Evolutionary conservation across 2,888 invertebrate genomes (phyloP), one percentile per base, ranked within the genome.

Genomic region (Lasioglossum leucozonium): DNA sequence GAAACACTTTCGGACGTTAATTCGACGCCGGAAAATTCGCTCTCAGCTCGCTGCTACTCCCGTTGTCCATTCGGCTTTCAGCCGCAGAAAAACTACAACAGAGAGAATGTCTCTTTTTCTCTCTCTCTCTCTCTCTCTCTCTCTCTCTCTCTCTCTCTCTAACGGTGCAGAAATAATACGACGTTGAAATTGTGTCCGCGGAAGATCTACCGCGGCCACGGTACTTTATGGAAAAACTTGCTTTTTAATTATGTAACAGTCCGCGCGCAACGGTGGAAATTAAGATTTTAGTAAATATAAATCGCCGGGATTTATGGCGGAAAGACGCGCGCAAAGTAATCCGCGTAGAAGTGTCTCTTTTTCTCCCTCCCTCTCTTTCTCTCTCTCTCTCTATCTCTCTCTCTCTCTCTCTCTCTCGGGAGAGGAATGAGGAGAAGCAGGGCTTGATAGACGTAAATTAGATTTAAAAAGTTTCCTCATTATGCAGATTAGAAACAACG

Each of bases 401-500:
- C n/a, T 58, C 26, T 26, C 26, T 58, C 58, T 13, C 11, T n/a
- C n/a, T n/a, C n/a, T n/a, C n/a, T n/a, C n/a, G 4, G 4, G 58
- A n/a, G 69, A 4, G n/a, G 8, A 4, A n/a, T 6, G 42, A 16
- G 42, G 71, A n/a, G 18, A 30, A 26, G 13, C 65, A 55, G 79
- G 79, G 67, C 42, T 84, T 85, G 85, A 85, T 80, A 84, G 81
- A 85, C 85, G 77, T 81, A 85, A 86, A 85, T 81, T 85, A 85
- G 79, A 85, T 85, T 85, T 85, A 72, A 80, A 84, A 85, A 85
- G 85, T 85, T 85, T 85, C 85, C 77, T 85, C 85, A 80, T 85
- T 85, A 85, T 85, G 80, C 72, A 80, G 85, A 85, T 85, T 85
- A 85, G 77, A 81, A 81, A 77, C 85, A 79, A 79, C 73, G 76